A percentile compares a stretch with the other conserved stretches of the same genome.
These are phyloP conservation scores for Andinoacara biseriatus DNA, from an alignment of 2,113 vertebrate genomes.

Conservation along the genomic window DNA sequence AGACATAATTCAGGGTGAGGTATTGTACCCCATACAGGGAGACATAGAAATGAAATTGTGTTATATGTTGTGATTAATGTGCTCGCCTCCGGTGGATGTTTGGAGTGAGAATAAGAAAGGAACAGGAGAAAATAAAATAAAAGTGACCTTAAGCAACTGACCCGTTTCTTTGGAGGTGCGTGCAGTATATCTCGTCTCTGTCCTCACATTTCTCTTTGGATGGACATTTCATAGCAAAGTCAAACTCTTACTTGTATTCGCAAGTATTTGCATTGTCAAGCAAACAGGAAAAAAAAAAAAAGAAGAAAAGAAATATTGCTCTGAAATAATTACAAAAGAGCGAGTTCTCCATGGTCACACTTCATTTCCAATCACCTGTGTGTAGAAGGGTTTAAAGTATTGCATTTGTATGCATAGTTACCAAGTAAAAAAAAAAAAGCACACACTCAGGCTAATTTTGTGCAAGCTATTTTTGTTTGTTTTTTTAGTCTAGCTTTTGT, in stretches of 20 bases:
- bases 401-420: background rate
- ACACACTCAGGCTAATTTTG: background rate
- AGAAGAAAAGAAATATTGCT: background rate
- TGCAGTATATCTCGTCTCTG: background rate
- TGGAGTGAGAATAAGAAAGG: constrained; percentile 14
- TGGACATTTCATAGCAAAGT: fast-evolving
- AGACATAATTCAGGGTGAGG: constrained; percentile 47
- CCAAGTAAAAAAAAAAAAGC: background rate
- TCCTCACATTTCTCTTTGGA: background rate
- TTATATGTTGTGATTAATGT: constrained; percentile 52
- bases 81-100: constrained; percentile 42
- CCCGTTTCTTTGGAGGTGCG: background rate
- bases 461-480: background rate
- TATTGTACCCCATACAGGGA: constrained; percentile 27
- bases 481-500: background rate
- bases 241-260: background rate
- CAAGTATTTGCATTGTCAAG: background rate
- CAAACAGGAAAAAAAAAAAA: background rate
- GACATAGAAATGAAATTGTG: constrained; percentile 20
- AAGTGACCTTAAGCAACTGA: constrained; percentile 10
- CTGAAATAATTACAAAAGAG: constrained; percentile 1
- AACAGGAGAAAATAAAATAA: constrained; percentile 14
- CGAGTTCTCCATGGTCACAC: background rate
- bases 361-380: background rate
- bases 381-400: background rate